phyloP scores from a whole-genome alignment of 2,113 vertebrate genomes.

The Barnardius zonarius region DNA sequence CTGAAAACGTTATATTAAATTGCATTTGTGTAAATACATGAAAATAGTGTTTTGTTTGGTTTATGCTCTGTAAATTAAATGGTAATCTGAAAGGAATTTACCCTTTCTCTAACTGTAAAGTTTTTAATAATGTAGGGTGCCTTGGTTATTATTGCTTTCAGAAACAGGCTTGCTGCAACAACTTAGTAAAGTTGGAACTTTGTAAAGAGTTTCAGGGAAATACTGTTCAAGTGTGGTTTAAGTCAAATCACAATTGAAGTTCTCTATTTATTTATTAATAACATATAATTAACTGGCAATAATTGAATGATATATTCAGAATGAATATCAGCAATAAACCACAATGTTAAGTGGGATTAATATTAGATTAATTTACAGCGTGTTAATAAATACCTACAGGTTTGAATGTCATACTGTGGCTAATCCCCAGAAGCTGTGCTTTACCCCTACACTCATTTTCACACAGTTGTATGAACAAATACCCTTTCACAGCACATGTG shows the following conservation, averaged over 20 bases:
- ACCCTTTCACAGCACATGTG: background rate
- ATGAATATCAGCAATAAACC: background rate
- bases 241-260: background rate
- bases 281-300: background rate
- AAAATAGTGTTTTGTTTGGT: background rate
- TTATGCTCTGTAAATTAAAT: background rate
- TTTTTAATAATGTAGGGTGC: background rate
- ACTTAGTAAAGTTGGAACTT: background rate
- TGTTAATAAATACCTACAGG: background rate
- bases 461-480: background rate
- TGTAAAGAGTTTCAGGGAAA: background rate
- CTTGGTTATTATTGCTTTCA: background rate
- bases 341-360: background rate
- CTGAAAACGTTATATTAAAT: background rate
- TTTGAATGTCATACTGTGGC: background rate
- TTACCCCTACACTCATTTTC: fast-evolving
- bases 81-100: background rate
- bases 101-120: background rate
- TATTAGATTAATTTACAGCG: background rate
- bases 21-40: background rate
- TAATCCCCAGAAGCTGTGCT: background rate
- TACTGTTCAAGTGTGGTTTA: background rate
- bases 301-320: background rate
- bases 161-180: background rate
- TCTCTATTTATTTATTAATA: background rate